Conservation (phyloP, 2,113 vertebrate genomes). For the Petromus typicus region DNA sequence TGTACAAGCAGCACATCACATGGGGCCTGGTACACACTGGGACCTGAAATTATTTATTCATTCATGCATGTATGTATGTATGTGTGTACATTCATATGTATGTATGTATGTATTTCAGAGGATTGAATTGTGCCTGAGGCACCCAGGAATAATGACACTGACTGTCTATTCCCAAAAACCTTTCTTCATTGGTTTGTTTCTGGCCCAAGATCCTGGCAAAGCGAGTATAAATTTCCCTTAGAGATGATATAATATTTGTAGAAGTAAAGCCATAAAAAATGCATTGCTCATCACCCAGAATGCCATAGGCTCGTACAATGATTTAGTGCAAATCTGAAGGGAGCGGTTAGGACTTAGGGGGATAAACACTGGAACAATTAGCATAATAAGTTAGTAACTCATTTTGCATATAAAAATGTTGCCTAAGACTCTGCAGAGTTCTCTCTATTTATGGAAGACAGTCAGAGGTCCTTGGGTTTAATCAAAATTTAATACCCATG, state of each 20-base stretch:
- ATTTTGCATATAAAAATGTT: constrained; percentile 59
- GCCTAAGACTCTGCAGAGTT: constrained; percentile 31
- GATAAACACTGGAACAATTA: constrained; percentile 48
- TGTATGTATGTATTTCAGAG: neutral
- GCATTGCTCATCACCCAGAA: constrained; percentile 41
- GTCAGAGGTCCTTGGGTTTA: constrained; percentile 62
- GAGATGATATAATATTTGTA: constrained; percentile 40
- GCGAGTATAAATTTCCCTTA: constrained; percentile 26
- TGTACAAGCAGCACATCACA: neutral
- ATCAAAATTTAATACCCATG: constrained; percentile 66
- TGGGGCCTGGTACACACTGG: neutral
- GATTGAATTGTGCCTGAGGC: neutral
- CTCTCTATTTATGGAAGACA: constrained; percentile 54
- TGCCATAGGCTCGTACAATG: neutral
- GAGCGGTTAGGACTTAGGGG: constrained; percentile 17
- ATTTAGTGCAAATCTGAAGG: constrained; percentile 42
- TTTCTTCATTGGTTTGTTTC: constrained; percentile 26
- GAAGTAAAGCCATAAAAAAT: constrained; percentile 54
- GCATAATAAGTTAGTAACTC: constrained; percentile 48
- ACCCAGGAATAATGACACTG: neutral
- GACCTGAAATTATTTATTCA: neutral
- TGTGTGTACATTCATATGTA: no score
- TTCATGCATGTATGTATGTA: neutral
- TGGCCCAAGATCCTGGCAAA: neutral
- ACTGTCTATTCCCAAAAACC: neutral